A percentile compares a stretch with the other conserved stretches of the same genome.
These are phyloP conservation scores for Aphelinus atriplicis DNA, from an alignment of 1,140 invertebrate species.

Conservation along the genomic window DNA sequence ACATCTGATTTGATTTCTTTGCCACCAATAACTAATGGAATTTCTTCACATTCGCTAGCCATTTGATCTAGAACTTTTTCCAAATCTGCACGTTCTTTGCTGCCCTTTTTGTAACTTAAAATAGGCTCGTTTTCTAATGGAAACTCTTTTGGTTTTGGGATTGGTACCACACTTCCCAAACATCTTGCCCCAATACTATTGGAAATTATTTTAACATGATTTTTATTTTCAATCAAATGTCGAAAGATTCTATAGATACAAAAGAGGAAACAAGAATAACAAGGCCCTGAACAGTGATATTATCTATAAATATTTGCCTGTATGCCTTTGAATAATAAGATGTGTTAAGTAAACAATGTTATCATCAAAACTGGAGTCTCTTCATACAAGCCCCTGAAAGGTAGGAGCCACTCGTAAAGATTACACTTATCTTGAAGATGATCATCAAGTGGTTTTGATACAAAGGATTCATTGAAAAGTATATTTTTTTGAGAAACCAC, in stretches of 20 bases:
- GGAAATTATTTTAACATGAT: conserved; percentile 22
- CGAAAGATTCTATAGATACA: background rate
- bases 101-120: conserved; percentile 83
- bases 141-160: conserved; percentile 75
- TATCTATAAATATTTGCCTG: conserved; percentile 46
- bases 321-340: conserved; percentile 23
- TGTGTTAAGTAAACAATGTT: conserved; percentile 40
- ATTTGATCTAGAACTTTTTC: conserved; percentile 77
- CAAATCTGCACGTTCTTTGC: conserved; percentile 81
- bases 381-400: conserved; percentile 2
- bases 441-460: background rate
- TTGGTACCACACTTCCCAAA: conserved; percentile 71
- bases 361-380: conserved; percentile 36
- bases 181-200: conserved; percentile 61
- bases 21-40: conserved; percentile 93
- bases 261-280: conserved; percentile 1
- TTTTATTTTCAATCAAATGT: conserved; percentile 13
- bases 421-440: conserved; percentile 31
- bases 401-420: conserved; percentile 8
- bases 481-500: background rate
- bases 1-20: conserved; percentile 83
- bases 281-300: conserved; percentile 22
- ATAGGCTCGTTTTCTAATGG: conserved; percentile 83
- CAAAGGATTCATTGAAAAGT: background rate
- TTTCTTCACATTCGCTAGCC: conserved; percentile 76